Evolutionary conservation across 1,140 invertebrate species (phyloP), one percentile per base, ranked within the genome.

Genomic region (Gonatopus flavifemur): DNA sequence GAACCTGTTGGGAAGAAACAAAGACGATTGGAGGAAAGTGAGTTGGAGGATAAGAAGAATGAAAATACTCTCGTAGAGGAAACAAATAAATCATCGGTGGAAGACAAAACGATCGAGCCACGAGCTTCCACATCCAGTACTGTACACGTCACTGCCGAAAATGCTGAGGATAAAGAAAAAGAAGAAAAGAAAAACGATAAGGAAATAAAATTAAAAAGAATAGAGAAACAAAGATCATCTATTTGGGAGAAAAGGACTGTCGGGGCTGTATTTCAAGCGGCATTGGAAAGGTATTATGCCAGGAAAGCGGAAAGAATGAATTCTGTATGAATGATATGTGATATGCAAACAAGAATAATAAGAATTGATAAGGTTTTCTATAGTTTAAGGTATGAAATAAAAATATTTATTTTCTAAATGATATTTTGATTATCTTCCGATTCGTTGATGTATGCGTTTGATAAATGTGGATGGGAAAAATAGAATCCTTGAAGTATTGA

Each of bases 171-270:
- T 16, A 42, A 66, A 47, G 62, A 44, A 49, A 44, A 57, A 5
- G 80, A 82, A 67, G 66, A 77, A 12, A 57, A 60, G n/a, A 44
- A 45, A 18, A 52, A 41, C 44, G 30, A 40, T 38, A 20, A 62
- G 51, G 58, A 66, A 47, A 49, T 44, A 20, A 62, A 52, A 31
- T 20, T 33, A 36, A 48, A 57, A 54, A 55, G 8, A 54, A 28
- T 43, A 31, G 67, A 72, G 52, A 54, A 62, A 38, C 65, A 69
- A 32, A 88, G 86, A 70, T 76, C 84, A 38, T 82, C 86, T 55
- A 88, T 93, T 59, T 93, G 88, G 89, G 84, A 86, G 62, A 95
- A 95, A 64, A 81, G 91, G 65, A 94, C 91, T 39, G 83, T 93
- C 12, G 91, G 89, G 1, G 80, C 84, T 38, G 79, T 86, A n/a